Evolutionary conservation across 2,113 vertebrate species (phyloP), one percentile per base, ranked within the genome.

Genomic region (Amazona guildingii): DNA sequence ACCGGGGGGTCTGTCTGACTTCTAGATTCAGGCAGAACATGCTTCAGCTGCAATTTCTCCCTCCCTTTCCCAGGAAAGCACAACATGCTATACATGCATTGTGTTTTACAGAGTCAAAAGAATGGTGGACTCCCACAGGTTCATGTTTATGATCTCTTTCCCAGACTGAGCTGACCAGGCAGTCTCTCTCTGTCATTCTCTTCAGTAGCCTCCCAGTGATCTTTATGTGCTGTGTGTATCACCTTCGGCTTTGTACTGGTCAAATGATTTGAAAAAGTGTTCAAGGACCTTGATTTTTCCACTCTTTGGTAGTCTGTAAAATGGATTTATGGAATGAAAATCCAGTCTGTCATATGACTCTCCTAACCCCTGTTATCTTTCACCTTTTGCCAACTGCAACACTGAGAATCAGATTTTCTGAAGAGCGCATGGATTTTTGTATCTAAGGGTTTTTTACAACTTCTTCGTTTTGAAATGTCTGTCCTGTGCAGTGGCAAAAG

Each of bases 61-160:
- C 15, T 61, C 49, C 9, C 18, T 39, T 82, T 21, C 31, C 18
- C 52, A 43, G 16, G 55, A 41, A 51, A 55, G 24, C 20, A 55
- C 49, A 52, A 7, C 0, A 1, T 55, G 19, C 49, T 78, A 6
- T 51, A 17, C 8, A 2, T 28, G 16, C 7, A 1, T 48, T 75
- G 10, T 52, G 16, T 62, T 41, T 73, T 62, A 37, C 23, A 27
- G 19, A 80, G 37, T 85, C 21, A 10, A 2, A 69, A 49, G 28
- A 41, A 13, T 63, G 44, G 25, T 57, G 51, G 37, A 8, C 74
- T 90, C 35, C 67, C 72, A 3, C 6, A 4, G 46, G 29, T 83
- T 91, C 28, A 10, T 1, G 0, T 76, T 79, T 62, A 15, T 0
- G 0, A 5, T 46, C 28, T 59, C 19, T 88, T 74, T 69, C 17